phyloP scores from a whole-genome alignment of 2,888 invertebrate genomes.

The Troilus luridus region DNA sequence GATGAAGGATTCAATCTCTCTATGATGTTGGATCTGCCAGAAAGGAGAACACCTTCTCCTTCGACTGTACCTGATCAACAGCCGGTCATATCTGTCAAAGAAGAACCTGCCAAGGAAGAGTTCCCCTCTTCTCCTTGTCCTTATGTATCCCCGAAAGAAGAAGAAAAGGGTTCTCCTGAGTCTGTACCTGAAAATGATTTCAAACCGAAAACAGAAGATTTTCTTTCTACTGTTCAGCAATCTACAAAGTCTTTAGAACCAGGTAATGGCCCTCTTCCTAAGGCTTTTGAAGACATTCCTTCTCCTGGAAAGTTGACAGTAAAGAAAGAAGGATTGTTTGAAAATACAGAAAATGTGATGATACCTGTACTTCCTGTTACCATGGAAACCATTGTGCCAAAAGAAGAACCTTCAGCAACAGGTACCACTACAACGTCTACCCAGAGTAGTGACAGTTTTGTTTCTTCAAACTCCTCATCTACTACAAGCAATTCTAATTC shows the following conservation, averaged over 20 bases:
- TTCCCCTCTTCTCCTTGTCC: slow-evolving; percentile 38
- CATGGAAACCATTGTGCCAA: slow-evolving; percentile 65
- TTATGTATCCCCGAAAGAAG: slow-evolving; percentile 58
- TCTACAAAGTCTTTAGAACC: slow-evolving; percentile 62
- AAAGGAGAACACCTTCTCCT: slow-evolving; percentile 55
- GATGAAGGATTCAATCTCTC: slow-evolving; percentile 58
- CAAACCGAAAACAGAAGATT: slow-evolving; percentile 65
- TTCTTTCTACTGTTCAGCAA: slow-evolving; percentile 63
- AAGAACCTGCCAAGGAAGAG: slow-evolving; percentile 44
- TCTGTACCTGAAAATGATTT: slow-evolving; percentile 56
- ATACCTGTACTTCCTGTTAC: slow-evolving; percentile 64
- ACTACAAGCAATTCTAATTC: slow-evolving; percentile 54
- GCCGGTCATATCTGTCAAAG: slow-evolving; percentile 16
- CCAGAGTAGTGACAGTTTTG: slow-evolving; percentile 58
- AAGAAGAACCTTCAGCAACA: slow-evolving; percentile 64
- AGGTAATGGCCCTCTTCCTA: slow-evolving; percentile 62
- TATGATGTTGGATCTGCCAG: slow-evolving; percentile 55
- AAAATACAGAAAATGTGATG: slow-evolving; percentile 64
- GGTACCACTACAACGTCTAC: slow-evolving; percentile 51
- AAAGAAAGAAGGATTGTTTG: slow-evolving; percentile 66
- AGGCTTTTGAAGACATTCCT: slow-evolving; percentile 65
- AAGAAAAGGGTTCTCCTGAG: slow-evolving; percentile 54
- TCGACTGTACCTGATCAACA: slow-evolving; percentile 48
- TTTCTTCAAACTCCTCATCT: slow-evolving; percentile 51
- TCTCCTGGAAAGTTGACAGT: slow-evolving; percentile 65